These are phyloP conservation scores for Heloderma charlesbogerti DNA, from an alignment of 2,113 vertebrate genomes.

Conservation along the genomic window DNA sequence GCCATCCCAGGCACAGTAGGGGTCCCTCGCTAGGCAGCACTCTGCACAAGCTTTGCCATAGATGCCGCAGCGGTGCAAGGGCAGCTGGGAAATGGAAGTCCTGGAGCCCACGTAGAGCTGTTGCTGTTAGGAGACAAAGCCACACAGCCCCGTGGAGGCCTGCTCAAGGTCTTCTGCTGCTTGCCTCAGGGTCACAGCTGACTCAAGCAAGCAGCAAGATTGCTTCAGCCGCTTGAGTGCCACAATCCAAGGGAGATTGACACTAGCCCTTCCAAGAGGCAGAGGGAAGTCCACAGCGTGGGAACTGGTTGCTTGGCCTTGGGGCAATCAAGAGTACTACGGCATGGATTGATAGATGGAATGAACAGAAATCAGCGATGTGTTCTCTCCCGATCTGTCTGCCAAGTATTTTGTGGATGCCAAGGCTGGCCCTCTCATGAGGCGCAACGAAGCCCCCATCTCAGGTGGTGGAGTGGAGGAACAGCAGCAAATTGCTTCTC, in stretches of 20 bases:
- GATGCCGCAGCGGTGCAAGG: slow-evolving; percentile 91
- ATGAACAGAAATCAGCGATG: background rate
- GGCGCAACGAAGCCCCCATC: too few species aligned
- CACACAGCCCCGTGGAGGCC: background rate
- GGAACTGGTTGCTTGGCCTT: background rate
- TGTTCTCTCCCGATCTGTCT: background rate
- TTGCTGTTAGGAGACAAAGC: slow-evolving; percentile 79
- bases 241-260: background rate
- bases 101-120: slow-evolving; percentile 91
- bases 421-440: too few species aligned
- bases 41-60: slow-evolving; percentile 95
- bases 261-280: background rate
- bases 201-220: background rate
- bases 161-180: background rate
- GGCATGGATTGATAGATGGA: background rate
- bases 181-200: background rate
- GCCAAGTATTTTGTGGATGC: background rate
- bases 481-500: too few species aligned
- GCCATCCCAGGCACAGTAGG: slow-evolving; percentile 97
- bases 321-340: background rate
- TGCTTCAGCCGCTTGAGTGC: background rate
- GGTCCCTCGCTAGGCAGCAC: slow-evolving; percentile 97
- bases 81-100: slow-evolving; percentile 88
- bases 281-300: background rate
- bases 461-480: too few species aligned